A percentile compares a stretch with the other conserved stretches of the same genome.
Conservation (phyloP, 2,113 vertebrate species). For the Saccopteryx bilineata region DNA sequence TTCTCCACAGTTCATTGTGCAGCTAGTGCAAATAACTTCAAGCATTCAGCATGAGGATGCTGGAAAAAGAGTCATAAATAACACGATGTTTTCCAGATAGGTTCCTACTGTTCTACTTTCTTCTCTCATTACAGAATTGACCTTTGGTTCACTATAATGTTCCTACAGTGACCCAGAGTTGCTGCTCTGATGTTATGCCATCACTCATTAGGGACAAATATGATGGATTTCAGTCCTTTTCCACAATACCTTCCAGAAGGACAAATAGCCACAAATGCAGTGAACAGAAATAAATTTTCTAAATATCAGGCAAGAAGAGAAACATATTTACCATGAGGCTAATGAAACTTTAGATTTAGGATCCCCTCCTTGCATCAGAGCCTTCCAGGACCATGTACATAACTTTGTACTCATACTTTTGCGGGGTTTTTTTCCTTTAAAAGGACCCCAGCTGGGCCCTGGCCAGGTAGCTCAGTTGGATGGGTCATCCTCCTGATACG, state of each 20-base stretch:
- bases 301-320: conserved; percentile 9
- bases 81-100: conserved; percentile 66
- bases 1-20: conserved; percentile 51
- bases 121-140: conserved; percentile 67
- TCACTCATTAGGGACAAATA: conserved; percentile 54
- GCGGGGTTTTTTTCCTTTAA: conserved; percentile 16
- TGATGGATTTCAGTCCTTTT: conserved; percentile 5
- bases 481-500: too few species aligned
- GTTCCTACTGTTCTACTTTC: conserved; percentile 30
- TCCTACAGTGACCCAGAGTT: conserved; percentile 34
- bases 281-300: background rate
- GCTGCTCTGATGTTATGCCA: conserved; percentile 67
- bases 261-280: conserved; percentile 48
- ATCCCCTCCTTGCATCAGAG: too few species aligned
- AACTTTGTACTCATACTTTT: conserved; percentile 35
- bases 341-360: conserved; percentile 3
- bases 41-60: conserved; percentile 52
- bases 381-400: background rate
- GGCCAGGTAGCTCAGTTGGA: too few species aligned
- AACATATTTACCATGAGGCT: background rate
- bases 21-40: background rate
- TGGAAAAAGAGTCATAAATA: conserved; percentile 59
- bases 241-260: conserved; percentile 48
- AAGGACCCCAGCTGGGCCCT: background rate
- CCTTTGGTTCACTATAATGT: conserved; percentile 22